These are phyloP conservation scores for Agrochola lychnidis DNA, from an alignment of 2,888 invertebrate genomes.

Conservation along the genomic window DNA sequence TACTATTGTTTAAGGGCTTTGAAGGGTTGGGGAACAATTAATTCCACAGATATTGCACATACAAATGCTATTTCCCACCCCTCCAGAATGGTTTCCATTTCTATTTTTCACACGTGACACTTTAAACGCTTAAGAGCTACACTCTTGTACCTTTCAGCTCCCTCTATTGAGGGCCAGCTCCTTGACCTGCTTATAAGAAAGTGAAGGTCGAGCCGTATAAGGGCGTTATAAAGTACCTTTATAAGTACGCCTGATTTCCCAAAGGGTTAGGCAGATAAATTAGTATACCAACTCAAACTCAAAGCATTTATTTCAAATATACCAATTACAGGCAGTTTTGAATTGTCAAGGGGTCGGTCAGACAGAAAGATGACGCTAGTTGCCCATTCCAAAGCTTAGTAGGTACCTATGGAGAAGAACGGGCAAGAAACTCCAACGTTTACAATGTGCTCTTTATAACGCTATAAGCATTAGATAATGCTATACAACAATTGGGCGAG, in stretches of 20 bases:
- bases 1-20: neutral
- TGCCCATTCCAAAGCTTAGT: no score
- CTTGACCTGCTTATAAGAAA: slow-evolving; percentile 33
- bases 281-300: neutral
- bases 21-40: neutral
- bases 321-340: no score
- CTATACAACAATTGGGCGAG: neutral
- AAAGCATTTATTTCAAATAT: no score
- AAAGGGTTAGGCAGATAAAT: neutral
- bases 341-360: no score
- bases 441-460: neutral
- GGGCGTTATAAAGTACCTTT: neutral
- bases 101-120: slow-evolving; percentile 6
- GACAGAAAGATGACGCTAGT: no score
- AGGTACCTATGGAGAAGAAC: no score
- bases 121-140: neutral
- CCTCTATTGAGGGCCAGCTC: slow-evolving; percentile 7
- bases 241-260: no score
- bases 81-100: slow-evolving; percentile 18
- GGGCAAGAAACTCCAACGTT: neutral
- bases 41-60: neutral
- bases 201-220: slow-evolving; percentile 5
- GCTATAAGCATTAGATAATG: neutral
- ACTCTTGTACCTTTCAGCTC: slow-evolving; percentile 23
- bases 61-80: neutral